These are phyloP conservation scores for Acanthis flammea DNA, from an alignment of 2,797 vertebrate genomes.

Conservation along the genomic window DNA sequence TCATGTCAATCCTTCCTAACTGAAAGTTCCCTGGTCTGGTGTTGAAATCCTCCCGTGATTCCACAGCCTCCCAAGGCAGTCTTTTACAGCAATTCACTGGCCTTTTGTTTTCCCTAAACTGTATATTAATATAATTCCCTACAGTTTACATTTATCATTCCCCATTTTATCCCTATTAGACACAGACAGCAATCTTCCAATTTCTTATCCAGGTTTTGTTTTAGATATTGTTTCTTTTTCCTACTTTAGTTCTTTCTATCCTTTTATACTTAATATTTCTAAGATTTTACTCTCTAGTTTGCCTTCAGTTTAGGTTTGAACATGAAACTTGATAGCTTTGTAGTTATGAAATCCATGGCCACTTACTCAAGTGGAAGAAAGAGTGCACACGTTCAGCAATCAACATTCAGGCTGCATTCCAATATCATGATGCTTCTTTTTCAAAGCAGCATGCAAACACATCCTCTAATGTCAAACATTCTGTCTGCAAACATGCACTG, in stretches of 20 bases:
- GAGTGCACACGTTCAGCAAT: no score
- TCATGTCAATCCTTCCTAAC: not conserved
- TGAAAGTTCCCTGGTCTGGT: not conserved
- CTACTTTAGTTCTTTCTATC: not conserved
- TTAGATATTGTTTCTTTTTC: not conserved
- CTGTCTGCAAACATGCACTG: not conserved
- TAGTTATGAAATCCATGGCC: not conserved
- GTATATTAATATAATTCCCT: not conserved
- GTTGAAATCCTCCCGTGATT: not conserved
- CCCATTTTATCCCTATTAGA: not conserved
- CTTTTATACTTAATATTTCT: not conserved
- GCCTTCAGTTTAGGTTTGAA: not conserved
- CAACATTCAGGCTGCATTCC: not conserved
- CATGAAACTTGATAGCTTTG: not conserved
- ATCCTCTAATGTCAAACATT: not conserved
- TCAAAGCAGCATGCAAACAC: not conserved
- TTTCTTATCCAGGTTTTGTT: not conserved
- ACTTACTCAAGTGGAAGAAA: not conserved
- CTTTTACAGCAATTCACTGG: not conserved
- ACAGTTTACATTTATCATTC: not conserved
- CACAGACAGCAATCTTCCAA: not conserved
- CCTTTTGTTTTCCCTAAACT: not conserved
- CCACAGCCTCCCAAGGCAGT: not conserved
- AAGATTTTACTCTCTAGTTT: not conserved
- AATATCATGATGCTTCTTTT: not conserved